These are phyloP conservation scores for Apis cerana DNA, from an alignment of 1,140 invertebrate species.

Conservation along the genomic window DNA sequence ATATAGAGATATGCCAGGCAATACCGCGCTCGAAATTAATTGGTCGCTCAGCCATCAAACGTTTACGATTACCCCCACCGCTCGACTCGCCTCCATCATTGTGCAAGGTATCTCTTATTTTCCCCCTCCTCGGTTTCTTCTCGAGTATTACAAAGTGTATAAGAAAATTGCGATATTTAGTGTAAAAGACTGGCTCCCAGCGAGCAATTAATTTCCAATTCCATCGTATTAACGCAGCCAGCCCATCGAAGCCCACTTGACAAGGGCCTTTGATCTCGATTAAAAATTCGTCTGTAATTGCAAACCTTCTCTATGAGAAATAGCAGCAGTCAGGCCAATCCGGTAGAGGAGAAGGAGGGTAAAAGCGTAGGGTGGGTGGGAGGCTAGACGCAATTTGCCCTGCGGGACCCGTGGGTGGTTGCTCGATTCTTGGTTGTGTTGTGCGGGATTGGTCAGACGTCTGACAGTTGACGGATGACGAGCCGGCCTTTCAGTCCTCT, in stretches of 20 bases:
- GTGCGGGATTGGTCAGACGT: conserved; percentile 78
- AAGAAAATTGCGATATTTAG: background rate
- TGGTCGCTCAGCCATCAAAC: conserved; percentile 1
- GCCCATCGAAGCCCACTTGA: too few relatives aligned
- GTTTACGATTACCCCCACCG: too few relatives aligned
- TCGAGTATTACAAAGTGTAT: background rate
- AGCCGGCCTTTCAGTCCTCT: conserved; percentile 76
- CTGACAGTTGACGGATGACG: conserved; percentile 81
- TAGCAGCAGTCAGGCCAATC: background rate
- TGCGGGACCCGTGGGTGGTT: conserved; percentile 73
- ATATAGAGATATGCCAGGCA: background rate
- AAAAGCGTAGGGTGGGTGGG: conserved; percentile 40
- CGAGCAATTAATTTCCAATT: background rate
- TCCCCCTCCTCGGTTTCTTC: background rate
- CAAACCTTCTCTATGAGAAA: conserved; percentile 11
- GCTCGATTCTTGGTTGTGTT: conserved; percentile 69
- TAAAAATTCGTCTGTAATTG: background rate
- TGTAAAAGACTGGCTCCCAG: background rate
- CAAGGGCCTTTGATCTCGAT: background rate
- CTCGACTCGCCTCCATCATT: background rate
- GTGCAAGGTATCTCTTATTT: background rate
- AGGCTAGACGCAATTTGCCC: conserved; percentile 68
- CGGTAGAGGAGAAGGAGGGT: background rate
- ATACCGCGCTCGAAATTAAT: background rate
- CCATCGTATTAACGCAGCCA: background rate